These are phyloP conservation scores for Arizona elegans DNA, from an alignment of 2,113 vertebrate species.

Conservation along the genomic window DNA sequence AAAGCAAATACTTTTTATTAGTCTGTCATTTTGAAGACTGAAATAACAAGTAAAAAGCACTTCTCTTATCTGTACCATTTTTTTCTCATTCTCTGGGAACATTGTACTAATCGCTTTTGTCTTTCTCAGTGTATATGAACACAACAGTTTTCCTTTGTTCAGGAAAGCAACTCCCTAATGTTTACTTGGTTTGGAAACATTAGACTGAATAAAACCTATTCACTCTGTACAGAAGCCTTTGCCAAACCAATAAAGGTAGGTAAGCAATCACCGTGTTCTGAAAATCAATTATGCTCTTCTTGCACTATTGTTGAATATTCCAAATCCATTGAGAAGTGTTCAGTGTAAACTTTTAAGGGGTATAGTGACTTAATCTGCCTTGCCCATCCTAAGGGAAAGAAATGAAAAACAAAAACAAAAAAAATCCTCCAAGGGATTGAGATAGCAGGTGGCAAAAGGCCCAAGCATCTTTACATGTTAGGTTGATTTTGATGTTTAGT, in stretches of 20 bases:
- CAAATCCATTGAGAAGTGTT: neutral
- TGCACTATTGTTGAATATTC: neutral
- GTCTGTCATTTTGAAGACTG: neutral
- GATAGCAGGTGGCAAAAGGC: neutral
- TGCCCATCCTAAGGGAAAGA: neutral
- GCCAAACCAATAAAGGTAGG: neutral
- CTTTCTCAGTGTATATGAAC: neutral
- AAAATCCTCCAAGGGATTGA: neutral
- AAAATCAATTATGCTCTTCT: neutral
- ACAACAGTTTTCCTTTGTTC: neutral
- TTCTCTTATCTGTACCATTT: neutral
- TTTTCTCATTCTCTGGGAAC: neutral
- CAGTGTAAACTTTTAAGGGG: neutral
- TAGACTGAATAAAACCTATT: neutral
- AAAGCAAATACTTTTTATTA: conserved; percentile 12
- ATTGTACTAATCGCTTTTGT: neutral
- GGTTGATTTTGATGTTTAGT: neutral
- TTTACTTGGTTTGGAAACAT: neutral
- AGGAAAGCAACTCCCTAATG: neutral
- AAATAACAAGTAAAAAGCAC: neutral
- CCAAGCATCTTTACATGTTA: neutral
- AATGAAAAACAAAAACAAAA: neutral
- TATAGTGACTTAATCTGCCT: neutral
- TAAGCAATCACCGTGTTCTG: neutral
- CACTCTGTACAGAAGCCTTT: neutral